Conservation (phyloP, 2,888 invertebrate species). For the Prosopocoilus inquinatus region DNA sequence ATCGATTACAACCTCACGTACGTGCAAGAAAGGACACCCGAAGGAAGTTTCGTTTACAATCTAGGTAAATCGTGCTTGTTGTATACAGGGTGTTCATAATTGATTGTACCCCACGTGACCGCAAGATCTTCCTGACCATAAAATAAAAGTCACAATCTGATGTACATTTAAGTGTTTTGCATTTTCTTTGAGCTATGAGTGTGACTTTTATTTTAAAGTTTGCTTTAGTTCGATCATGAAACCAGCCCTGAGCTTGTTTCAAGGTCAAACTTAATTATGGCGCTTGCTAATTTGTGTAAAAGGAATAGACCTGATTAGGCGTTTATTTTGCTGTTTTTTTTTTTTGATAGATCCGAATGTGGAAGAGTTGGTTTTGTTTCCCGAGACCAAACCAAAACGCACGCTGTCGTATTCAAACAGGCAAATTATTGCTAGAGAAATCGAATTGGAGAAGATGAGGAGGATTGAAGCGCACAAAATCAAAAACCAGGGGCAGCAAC, state of each 20-base stretch:
- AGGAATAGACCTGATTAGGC: too few species aligned
- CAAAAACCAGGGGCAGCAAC: constrained; percentile 19
- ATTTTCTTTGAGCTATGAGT: too few species aligned
- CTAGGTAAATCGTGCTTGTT: constrained; percentile 40
- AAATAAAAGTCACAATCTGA: too few species aligned
- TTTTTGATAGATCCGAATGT: constrained; percentile 73
- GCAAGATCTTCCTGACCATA: neutral
- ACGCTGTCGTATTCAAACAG: constrained; percentile 54
- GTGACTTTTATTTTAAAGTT: too few species aligned
- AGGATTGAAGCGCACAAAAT: constrained; percentile 44
- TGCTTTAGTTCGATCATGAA: too few species aligned
- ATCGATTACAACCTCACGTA: constrained; percentile 86
- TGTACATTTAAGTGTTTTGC: too few species aligned
- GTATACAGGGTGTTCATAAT: too few species aligned
- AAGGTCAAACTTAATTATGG: too few species aligned
- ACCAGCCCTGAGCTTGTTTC: too few species aligned
- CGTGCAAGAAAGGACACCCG: constrained; percentile 72
- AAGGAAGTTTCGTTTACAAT: constrained; percentile 72
- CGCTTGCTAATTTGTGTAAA: too few species aligned
- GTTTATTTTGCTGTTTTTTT: neutral
- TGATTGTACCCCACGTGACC: too few species aligned
- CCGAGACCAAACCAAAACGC: constrained; percentile 32
- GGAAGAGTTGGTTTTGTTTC: constrained; percentile 61
- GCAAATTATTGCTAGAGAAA: constrained; percentile 79
- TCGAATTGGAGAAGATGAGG: constrained; percentile 75